Base-by-base conservation (phyloP, 2,113 vertebrate species). In the Procavia capensis region DNA sequence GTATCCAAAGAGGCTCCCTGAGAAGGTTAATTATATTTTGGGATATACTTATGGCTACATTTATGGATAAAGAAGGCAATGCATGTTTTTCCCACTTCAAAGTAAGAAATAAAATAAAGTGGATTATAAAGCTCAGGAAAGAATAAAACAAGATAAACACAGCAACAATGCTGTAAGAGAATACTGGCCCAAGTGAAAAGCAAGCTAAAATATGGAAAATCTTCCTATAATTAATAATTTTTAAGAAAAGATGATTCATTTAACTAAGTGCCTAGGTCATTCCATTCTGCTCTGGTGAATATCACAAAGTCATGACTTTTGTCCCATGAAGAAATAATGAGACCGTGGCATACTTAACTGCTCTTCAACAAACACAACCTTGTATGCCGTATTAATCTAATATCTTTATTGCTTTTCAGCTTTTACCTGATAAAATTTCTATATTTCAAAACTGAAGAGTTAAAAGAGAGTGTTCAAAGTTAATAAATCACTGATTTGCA, bases 71-170 rank as follows among this genome's bases (percentile, higher is more conserved):
- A 66, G 57, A 75, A 64, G 20, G 34, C 39, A 29, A 29, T 10
- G 24, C 29, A 39, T 68, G 9, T 66, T 57, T 87, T 27, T 7
- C 20, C 80, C 39, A 9, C n/a, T 20, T 4, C 2, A 50, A 5
- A 64, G 9, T 68, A 34, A 34, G 10, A 16, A 45, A 43, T 50
- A 50, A 50, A 50, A 50, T 50, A 87, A 25, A 64, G 24, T 20
- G 9, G 83, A 57, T 54, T 45, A 57, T 63, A 94, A 82, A 74
- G 47, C 25, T 2, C 22, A 88, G 50, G 47, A 94, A 92, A 90
- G 50, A 86, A 95, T 64, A 84, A 95, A 63, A 39, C 41, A 93
- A 85, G 88, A 78, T 11, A 87, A 90, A 80, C 25, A 45, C 2
- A 94, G n/a, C 63, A 90, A 68, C 63, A 88, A 31, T 75, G 25